Base-by-base conservation (phyloP, 2,888 invertebrate species). In the Drosophila nr. perissopoda region DNA sequence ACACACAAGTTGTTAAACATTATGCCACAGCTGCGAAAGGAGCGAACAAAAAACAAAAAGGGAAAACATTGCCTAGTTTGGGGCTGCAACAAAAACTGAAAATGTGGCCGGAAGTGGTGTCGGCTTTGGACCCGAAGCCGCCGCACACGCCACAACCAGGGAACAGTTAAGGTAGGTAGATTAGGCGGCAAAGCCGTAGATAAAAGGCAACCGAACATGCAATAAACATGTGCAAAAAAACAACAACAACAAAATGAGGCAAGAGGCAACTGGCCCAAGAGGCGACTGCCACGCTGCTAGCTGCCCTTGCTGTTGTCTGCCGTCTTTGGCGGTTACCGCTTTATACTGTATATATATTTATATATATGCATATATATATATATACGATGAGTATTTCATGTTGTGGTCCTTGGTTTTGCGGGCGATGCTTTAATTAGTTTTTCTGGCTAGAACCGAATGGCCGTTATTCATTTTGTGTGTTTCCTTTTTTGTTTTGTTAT, bases 381-480 rank as follows among this genome's bases (percentile, higher is more conserved):
- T 36, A 13, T 45, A 48, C 21, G 45, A 42, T 34, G 40, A 18
- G 42, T 66, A 51, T 74, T 62, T 61, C 45, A 65, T 58, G 56
- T 49, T 67, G 56, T 34, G 33, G 56, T 21, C 38, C 52, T 66
- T 61, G 38, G 42, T 58, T 60, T 64, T 80, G 73, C 56, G 56
- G 69, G 71, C 65, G 62, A 69, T 62, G 81, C 77, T 80, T 77
- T 85, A 86, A 85, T 88, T 88, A 85, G 86, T 73, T 87, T 86
- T 74, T 51, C 62, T 62, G 61, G 71, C 54, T 67, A 52, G 64
- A 33, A 33, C 16, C 64, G 53, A 67, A 66, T 16, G 36, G 57
- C 25, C 58, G 36, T 60, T 57, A n/a, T 56, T 56, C 38, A 38
- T 29, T 38, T 27, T 8, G 45, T 45, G 25, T 25, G 1, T 8